Percentiles rank a stretch among this genome's conserved stretches.
Conservation (phyloP, 1,140 invertebrate species). For the Drosophila pachea region DNA sequence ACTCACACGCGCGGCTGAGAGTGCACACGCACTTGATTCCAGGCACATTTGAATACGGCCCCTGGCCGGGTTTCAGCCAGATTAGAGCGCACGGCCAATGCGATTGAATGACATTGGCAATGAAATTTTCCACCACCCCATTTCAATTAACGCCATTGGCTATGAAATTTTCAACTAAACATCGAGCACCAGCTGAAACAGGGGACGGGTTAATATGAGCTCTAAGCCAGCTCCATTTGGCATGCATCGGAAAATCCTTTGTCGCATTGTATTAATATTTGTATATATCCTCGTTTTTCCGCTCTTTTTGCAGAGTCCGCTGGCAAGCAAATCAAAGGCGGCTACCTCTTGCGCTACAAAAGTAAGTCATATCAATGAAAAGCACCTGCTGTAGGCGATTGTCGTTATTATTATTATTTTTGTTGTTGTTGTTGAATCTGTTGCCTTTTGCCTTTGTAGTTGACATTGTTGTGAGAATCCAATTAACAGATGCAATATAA, state of each 20-base stretch:
- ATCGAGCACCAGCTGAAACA: constrained; percentile 13
- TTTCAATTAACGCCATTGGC: neutral
- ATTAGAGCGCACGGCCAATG: constrained; percentile 29
- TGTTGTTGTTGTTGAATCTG: neutral
- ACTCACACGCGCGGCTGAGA: neutral
- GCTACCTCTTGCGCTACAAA: constrained; percentile 84
- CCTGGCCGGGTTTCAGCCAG: constrained; percentile 14
- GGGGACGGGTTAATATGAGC: constrained; percentile 39
- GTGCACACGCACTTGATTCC: neutral
- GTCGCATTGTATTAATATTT: neutral
- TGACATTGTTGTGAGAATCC: neutral
- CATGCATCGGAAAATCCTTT: no score
- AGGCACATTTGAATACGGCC: neutral
- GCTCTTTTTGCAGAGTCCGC: constrained; percentile 79
- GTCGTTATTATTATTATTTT: neutral
- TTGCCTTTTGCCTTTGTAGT: neutral
- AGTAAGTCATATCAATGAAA: constrained; percentile 80
- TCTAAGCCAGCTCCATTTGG: constrained; percentile 6
- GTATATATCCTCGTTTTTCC: neutral
- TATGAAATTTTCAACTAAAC: constrained; percentile 22
- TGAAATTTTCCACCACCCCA: neutral
- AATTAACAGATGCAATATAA: neutral
- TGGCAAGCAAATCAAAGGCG: constrained; percentile 83
- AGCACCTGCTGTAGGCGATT: neutral
- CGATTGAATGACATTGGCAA: constrained; percentile 3